Percentiles rank a stretch among this genome's conserved stretches.
Evolutionary conservation across 2,888 invertebrate genomes (phyloP).

Genomic region (Volucella inanis): DNA sequence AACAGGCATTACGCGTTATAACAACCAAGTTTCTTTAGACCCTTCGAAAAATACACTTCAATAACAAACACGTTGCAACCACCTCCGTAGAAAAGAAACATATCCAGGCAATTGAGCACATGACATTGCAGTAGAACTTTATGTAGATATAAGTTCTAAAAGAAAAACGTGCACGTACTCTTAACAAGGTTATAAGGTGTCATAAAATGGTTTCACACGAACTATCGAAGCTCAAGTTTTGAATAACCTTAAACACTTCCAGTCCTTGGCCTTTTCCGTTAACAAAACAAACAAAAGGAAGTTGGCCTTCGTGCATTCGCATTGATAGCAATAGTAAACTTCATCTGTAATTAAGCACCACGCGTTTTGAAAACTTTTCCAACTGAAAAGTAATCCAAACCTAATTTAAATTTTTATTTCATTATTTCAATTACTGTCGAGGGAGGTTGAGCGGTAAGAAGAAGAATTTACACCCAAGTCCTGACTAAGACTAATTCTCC

Average conservation of each 20-base stretch:
- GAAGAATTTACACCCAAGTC: slow-evolving; percentile 13
- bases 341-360: not conserved
- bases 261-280: not conserved
- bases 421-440: slow-evolving; percentile 21
- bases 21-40: not conserved
- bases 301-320: not conserved
- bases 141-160: not conserved
- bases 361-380: not conserved
- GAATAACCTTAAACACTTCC: not conserved
- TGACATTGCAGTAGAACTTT: not conserved
- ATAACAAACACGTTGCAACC: slow-evolving; percentile 9
- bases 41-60: not conserved
- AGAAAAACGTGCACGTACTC: slow-evolving; percentile 24
- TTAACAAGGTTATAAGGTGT: slow-evolving; percentile 19
- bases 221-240: slow-evolving; percentile 4
- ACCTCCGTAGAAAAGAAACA: not conserved
- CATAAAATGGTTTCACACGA: slow-evolving; percentile 40
- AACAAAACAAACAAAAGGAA: not conserved
- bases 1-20: not conserved
- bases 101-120: not conserved
- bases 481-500: slow-evolving; percentile 11
- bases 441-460: not conserved
- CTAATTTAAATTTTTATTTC: slow-evolving; percentile 45
- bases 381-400: slow-evolving; percentile 7
- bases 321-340: not conserved